These are phyloP conservation scores for Lanius collurio DNA, from an alignment of 2,113 vertebrate genomes.

Conservation along the genomic window DNA sequence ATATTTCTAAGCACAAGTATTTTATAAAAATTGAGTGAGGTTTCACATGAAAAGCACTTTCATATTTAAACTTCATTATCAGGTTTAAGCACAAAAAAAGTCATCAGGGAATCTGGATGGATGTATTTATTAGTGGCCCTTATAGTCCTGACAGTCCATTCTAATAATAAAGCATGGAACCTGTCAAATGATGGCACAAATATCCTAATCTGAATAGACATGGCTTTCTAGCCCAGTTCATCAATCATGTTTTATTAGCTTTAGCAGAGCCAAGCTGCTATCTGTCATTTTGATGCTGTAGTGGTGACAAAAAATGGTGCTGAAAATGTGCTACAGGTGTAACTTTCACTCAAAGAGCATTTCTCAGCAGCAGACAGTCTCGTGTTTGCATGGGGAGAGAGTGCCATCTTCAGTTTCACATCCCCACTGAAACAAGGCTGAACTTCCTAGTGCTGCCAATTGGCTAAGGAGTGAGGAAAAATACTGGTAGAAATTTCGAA, in stretches of 20 bases:
- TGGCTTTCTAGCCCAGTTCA: constrained; percentile 69
- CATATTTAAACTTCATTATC: background rate
- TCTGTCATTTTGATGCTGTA: constrained; percentile 57
- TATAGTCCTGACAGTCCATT: constrained; percentile 49
- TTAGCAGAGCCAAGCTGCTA: constrained; percentile 54
- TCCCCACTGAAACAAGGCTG: background rate
- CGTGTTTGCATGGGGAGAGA: constrained; percentile 68
- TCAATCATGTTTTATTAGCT: constrained; percentile 79
- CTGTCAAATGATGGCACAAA: constrained; percentile 73
- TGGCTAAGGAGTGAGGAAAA: background rate
- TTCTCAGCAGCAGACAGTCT: constrained; percentile 13
- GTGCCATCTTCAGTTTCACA: constrained; percentile 82
- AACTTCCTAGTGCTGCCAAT: background rate
- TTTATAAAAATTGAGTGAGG: background rate
- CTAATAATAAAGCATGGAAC: constrained; percentile 80
- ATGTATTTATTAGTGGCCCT: constrained; percentile 73
- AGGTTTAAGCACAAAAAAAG: constrained; percentile 57
- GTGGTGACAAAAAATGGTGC: constrained; percentile 67
- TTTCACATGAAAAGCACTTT: background rate
- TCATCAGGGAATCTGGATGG: constrained; percentile 32
- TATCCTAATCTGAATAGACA: constrained; percentile 79
- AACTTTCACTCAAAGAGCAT: constrained; percentile 61
- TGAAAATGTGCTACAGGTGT: constrained; percentile 68
- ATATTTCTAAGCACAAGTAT: constrained; percentile 9
- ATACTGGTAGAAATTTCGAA: background rate